Conservation (phyloP, 30 jellyfish, hydroid and myxozoan genomes). For the Hydra vulgaris region DNA sequence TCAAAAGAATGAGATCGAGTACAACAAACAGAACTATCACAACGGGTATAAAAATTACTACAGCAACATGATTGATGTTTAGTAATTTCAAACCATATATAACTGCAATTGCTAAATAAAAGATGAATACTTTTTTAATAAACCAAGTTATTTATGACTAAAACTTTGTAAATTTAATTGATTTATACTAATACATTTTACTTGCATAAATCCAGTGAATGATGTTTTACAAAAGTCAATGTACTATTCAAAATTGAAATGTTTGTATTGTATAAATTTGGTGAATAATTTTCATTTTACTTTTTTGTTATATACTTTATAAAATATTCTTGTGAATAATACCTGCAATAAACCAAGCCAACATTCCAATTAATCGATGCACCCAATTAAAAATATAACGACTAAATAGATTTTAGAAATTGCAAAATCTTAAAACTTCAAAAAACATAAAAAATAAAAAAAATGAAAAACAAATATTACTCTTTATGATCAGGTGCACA, state of each 20-base stretch:
- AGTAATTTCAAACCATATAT: slow-evolving; percentile 2
- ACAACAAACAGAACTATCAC: slow-evolving; percentile 10
- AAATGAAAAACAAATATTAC: background rate
- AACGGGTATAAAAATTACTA: background rate
- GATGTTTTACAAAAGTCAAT: no score
- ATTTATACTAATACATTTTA: no score
- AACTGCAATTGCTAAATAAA: background rate
- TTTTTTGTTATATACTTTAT: background rate
- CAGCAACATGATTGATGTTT: background rate
- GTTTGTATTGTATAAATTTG: no score
- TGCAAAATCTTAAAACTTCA: background rate
- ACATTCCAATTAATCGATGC: slow-evolving; percentile 23
- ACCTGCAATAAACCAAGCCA: slow-evolving; percentile 31
- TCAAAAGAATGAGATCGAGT: background rate
- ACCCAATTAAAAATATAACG: slow-evolving; percentile 27
- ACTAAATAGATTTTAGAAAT: background rate
- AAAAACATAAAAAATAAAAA: background rate
- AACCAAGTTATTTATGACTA: no score
- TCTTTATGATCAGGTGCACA: slow-evolving; percentile 21
- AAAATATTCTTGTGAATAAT: background rate
- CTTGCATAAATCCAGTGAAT: no score
- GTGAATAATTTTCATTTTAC: background rate
- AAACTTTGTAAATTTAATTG: no score
- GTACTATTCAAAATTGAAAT: no score
- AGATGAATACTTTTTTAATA: no score